Base-by-base conservation (phyloP, 1,140 invertebrate species). In the Babylonia areolata region DNA sequence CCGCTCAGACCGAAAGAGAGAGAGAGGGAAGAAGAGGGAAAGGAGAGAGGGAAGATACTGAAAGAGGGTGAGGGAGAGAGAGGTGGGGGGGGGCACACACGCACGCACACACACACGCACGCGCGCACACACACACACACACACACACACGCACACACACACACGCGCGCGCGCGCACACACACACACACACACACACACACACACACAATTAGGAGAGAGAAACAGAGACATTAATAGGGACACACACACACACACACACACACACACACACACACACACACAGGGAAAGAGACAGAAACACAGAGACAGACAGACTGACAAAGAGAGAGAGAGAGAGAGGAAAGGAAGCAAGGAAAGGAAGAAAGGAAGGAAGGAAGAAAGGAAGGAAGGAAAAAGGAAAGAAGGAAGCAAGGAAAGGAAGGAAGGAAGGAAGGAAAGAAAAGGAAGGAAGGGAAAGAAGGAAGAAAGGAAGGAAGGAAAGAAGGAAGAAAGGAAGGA, bases 401-500 rank as follows among this genome's bases (percentile, higher is more conserved):
- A 12, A n/a, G 58, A 23, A 6, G 23, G 58, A 64, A 9, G 20
- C 15, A 28, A 23, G 23, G 28, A n/a, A 5, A 64, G 58, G 28
- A 23, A 64, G 58, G 6, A 23, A 64, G 28, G 23, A 23, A 64
- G 28, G 28, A 23, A 64, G 58, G 28, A 23, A 11, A 23, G 40
- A 71, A n/a, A 28, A 85, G 71, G 58, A 31, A 75, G 89, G 87
- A 86, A 86, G 89, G 91, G 88, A 87, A 86, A 89, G 54, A 81
- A 93, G 91, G 89, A 93, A 73, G n/a, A 51, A 64, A 80, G 69
- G 87, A 81, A 78, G 79, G 85, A 58, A 64, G 84, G 46, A 51
- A 20, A 51, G 46, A 6, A 20, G 20, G 20, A 20, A 51, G 46
- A 51, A 20, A 51, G 46, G 20, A 11, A 20, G 20, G 46, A 20